A percentile compares a stretch with the other conserved stretches of the same genome.
phyloP scores from a whole-genome alignment of 2,797 vertebrate species.

The Anolis apletophallus region DNA sequence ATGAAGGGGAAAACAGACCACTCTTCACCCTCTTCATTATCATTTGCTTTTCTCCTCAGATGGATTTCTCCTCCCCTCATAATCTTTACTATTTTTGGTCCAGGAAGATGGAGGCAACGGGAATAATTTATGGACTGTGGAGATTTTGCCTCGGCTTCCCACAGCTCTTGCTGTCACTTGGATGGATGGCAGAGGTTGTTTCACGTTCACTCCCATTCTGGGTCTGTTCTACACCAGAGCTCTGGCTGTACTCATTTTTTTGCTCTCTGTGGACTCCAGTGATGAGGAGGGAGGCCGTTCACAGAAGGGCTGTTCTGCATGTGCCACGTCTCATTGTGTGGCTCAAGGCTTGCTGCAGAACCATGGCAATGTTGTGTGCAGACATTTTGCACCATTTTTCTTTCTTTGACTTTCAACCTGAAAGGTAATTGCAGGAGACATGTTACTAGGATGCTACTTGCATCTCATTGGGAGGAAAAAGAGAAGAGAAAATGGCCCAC shows the following conservation, averaged over 20 bases:
- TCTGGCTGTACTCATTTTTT: not conserved
- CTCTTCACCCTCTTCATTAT: constrained; percentile 53
- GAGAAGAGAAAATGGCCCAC: not conserved
- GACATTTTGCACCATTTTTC: constrained; percentile 23
- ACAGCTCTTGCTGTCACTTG: not conserved
- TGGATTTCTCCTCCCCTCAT: constrained; percentile 23
- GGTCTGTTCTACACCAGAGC: not conserved
- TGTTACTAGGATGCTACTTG: not conserved
- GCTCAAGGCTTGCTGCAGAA: not conserved
- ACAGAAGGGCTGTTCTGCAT: not conserved
- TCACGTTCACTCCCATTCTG: not conserved
- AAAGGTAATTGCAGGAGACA: not conserved
- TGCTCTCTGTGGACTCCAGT: not conserved
- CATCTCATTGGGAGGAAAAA: not conserved
- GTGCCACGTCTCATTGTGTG: not conserved
- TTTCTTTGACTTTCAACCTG: constrained; percentile 30
- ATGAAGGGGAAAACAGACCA: constrained; percentile 56
- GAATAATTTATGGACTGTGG: constrained; percentile 33
- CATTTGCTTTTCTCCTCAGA: constrained; percentile 53
- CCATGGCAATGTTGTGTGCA: not conserved
- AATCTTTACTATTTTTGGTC: constrained; percentile 35
- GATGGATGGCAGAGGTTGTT: constrained; percentile 30
- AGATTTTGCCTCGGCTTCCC: constrained; percentile 27
- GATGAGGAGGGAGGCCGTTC: not conserved
- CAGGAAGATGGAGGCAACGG: constrained; percentile 8